Evolutionary conservation across 2,113 vertebrate genomes (phyloP), one percentile per base, ranked within the genome.

Genomic region (Elephas maximus): DNA sequence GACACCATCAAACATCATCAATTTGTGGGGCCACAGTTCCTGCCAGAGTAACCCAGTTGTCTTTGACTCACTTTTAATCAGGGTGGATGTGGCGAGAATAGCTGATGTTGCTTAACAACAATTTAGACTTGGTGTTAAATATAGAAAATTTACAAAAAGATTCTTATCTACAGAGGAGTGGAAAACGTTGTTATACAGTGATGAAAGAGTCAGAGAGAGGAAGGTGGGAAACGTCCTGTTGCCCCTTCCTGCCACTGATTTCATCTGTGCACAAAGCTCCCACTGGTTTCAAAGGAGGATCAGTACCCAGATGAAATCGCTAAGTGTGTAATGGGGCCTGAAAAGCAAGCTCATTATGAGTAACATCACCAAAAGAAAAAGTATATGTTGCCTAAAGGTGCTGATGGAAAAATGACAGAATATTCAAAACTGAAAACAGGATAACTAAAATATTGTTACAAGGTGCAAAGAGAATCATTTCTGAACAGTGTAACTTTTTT

Each of bases 111-210:
- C 84, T 96, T 96, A 88, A 93, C 45, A 96, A 41, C 87, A 69
- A 57, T 71, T 96, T 85, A 92, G 88, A 79, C 80, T 92, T 88
- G 18, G 44, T 91, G 93, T 93, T 97, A 96, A 95, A 97, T 97
- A 92, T 97, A 97, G 96, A 91, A 97, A 97, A 88, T 76, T 90
- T 84, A 97, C 89, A 80, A 80, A 96, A 94, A 92, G 97, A 97
- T 97, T 93, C 88, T 97, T 97, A 98, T 98, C 98, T 96, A 51
- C 44, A 86, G 92, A 97, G 44, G 77, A 95, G 51, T 98, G 96
- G 96, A 97, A 98, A 97, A 96, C 24, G 60, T 95, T 92, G 80
- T 94, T 91, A 92, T 18, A 90, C 18, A 65, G 11, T 87, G 93
- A 95, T 97, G 84, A 88, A 94, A 97, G 92, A 93, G 81, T 90